phyloP scores from a whole-genome alignment of 2,797 vertebrate genomes.

The Neopelma chrysocephalum region DNA sequence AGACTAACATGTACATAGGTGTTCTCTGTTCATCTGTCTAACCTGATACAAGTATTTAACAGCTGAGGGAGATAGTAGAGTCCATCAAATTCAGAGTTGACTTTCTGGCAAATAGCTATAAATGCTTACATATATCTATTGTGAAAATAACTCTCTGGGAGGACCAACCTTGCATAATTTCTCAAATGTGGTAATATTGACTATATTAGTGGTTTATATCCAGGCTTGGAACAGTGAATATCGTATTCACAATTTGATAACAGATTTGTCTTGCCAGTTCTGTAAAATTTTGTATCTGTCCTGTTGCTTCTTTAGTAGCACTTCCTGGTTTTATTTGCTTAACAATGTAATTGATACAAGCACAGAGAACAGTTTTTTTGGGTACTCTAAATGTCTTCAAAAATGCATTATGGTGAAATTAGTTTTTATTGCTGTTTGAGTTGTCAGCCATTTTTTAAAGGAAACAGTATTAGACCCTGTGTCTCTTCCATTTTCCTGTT shows the following conservation, averaged over 20 bases:
- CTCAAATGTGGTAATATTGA: neutral
- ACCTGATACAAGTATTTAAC: neutral
- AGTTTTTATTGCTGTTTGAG: neutral
- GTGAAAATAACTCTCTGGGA: neutral
- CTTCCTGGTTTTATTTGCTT: neutral
- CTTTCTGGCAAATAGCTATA: neutral
- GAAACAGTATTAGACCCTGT: neutral
- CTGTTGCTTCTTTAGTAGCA: neutral
- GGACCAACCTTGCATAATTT: neutral
- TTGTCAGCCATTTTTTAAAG: neutral
- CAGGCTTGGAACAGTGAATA: neutral
- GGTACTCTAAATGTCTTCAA: neutral
- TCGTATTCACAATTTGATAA: neutral
- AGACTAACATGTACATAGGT: rapidly evolving
- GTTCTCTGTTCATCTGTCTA: neutral
- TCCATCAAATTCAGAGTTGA: neutral
- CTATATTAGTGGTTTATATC: neutral
- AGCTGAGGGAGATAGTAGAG: neutral
- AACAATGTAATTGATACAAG: neutral
- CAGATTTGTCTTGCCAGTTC: conserved; percentile 50
- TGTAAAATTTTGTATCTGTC: neutral
- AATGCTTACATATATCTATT: neutral
- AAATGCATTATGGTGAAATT: neutral
- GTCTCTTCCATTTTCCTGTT: neutral
- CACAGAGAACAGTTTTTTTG: neutral